Evolutionary conservation across 2,113 vertebrate species (phyloP).

Genomic region (Psittacara wagleri): DNA sequence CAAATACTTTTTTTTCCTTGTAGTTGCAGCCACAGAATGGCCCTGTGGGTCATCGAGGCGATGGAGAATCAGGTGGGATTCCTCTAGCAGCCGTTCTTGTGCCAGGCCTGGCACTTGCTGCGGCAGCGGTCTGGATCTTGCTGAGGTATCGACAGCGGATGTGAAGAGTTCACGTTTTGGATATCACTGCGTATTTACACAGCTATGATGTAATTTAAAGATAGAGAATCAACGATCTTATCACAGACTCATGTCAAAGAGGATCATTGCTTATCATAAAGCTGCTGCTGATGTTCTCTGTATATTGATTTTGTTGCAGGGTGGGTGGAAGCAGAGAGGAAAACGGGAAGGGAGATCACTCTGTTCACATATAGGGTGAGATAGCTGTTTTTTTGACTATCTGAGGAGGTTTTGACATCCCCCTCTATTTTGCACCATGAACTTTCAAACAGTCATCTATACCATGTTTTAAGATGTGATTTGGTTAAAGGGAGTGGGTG

Average conservation of each 20-base stretch:
- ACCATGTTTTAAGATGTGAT: slow-evolving; percentile 7
- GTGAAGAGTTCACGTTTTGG: slow-evolving; percentile 49
- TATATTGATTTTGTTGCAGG: slow-evolving; percentile 31
- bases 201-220: slow-evolving; percentile 63
- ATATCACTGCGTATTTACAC: slow-evolving; percentile 11
- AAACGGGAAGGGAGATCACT: not conserved
- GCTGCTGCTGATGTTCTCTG: slow-evolving; percentile 54
- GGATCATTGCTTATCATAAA: slow-evolving; percentile 57
- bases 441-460: slow-evolving; percentile 24
- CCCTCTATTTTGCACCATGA: slow-evolving; percentile 19
- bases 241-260: slow-evolving; percentile 50
- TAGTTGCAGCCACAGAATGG: slow-evolving; percentile 76
- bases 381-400: slow-evolving; percentile 7
- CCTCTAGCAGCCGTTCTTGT: slow-evolving; percentile 71
- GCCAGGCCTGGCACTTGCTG: slow-evolving; percentile 68
- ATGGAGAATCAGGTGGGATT: slow-evolving; percentile 73
- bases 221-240: slow-evolving; percentile 61
- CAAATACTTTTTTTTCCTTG: slow-evolving; percentile 31
- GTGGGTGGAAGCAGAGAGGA: not conserved
- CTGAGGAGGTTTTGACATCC: not conserved
- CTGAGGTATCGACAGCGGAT: slow-evolving; percentile 74
- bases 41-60: slow-evolving; percentile 60
- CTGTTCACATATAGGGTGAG: not conserved
- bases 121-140: slow-evolving; percentile 62
- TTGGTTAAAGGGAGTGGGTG: not conserved